Percentiles rank a stretch among this genome's conserved stretches.
Evolutionary conservation across 1,140 invertebrate species (phyloP).

Genomic region (Caenorhabditis elegans): DNA sequence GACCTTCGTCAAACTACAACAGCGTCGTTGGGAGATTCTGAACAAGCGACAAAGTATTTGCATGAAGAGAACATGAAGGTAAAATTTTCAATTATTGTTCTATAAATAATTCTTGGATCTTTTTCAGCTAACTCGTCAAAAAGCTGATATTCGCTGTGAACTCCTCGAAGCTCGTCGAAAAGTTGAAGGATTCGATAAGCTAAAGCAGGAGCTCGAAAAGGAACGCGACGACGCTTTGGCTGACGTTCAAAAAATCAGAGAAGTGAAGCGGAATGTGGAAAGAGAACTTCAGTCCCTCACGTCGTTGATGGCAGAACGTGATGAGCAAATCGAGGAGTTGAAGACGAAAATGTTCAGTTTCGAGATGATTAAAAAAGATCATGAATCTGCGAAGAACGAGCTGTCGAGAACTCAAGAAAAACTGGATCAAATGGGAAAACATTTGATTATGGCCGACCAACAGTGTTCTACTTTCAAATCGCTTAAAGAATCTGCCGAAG

Average conservation of each 20-base stretch:
- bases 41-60: background rate
- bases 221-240: background rate
- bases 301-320: background rate
- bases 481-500: background rate
- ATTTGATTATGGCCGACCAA: background rate
- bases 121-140: background rate
- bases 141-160: slow-evolving; percentile 9
- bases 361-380: background rate
- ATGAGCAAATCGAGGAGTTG: background rate
- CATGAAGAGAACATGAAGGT: slow-evolving; percentile 17
- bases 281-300: background rate
- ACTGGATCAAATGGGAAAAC: background rate
- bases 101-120: background rate
- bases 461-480: background rate
- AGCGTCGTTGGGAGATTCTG: slow-evolving; percentile 3
- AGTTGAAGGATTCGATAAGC: background rate
- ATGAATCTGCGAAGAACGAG: background rate
- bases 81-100: background rate
- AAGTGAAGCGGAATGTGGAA: background rate
- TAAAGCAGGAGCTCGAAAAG: background rate
- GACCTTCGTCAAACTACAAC: background rate
- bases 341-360: background rate
- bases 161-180: background rate
- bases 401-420: background rate
- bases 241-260: background rate